Evolutionary conservation across 2,797 vertebrate genomes (phyloP).

Genomic region (Lacerta agilis): DNA sequence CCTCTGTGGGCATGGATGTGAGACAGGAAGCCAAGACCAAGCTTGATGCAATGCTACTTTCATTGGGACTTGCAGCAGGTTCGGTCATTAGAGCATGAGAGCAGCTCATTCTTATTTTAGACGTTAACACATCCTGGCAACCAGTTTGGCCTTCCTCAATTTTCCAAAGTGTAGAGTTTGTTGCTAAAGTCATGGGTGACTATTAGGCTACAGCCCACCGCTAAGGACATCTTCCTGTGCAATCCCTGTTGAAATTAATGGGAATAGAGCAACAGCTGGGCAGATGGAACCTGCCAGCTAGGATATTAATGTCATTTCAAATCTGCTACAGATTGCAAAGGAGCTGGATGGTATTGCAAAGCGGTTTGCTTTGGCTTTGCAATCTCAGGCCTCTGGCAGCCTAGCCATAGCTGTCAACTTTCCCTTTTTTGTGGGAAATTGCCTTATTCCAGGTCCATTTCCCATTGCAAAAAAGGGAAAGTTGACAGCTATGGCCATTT

Average conservation of each 20-base stretch:
- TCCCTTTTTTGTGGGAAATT: no score
- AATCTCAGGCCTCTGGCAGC: not conserved
- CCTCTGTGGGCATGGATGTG: not conserved
- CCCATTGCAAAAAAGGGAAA: no score
- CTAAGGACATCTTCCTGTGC: not conserved
- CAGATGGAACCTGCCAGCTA: not conserved
- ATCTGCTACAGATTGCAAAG: not conserved
- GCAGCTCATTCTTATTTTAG: not conserved
- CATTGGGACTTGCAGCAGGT: not conserved
- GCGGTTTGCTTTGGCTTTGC: not conserved
- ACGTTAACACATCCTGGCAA: not conserved
- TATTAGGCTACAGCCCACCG: not conserved
- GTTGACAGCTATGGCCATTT: no score
- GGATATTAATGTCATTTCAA: not conserved
- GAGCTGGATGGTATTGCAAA: not conserved
- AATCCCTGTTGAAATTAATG: not conserved
- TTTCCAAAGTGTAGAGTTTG: not conserved
- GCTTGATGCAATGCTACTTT: not conserved
- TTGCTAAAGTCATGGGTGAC: not conserved
- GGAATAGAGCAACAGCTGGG: not conserved
- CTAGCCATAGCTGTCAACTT: not conserved
- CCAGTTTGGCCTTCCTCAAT: not conserved
- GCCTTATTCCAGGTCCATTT: no score
- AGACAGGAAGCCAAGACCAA: constrained; percentile 12
- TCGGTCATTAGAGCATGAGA: not conserved